phyloP scores from a whole-genome alignment of 1,140 invertebrate genomes.

The Philopotamus ludificatus region DNA sequence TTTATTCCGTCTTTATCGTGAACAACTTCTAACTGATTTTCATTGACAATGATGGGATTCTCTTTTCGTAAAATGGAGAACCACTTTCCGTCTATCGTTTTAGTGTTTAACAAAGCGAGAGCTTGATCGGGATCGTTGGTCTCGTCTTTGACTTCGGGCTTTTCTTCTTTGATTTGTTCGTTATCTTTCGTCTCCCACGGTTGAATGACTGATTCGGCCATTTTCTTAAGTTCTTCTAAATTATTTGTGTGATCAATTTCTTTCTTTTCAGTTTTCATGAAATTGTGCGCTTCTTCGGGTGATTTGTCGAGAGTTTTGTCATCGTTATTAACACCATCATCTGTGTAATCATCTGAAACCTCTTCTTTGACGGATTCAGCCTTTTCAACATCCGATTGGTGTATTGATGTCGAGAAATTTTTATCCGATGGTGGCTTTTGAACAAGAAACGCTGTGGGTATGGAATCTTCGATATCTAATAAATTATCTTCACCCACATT shows the following conservation, averaged over 20 bases:
- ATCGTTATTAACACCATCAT: background rate
- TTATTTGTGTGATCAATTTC: slow-evolving; percentile 53
- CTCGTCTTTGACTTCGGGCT: slow-evolving; percentile 54
- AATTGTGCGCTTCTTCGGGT: background rate
- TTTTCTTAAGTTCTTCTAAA: slow-evolving; percentile 56
- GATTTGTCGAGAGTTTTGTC: background rate
- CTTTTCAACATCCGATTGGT: slow-evolving; percentile 42
- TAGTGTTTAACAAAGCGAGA: slow-evolving; percentile 46
- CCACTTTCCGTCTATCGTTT: slow-evolving; percentile 57
- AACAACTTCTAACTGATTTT: slow-evolving; percentile 16
- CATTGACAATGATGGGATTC: slow-evolving; percentile 45
- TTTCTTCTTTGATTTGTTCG: slow-evolving; percentile 55
- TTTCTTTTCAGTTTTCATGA: slow-evolving; percentile 44
- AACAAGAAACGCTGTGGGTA: slow-evolving; percentile 55
- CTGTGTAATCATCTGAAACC: slow-evolving; percentile 16
- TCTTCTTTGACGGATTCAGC: slow-evolving; percentile 39
- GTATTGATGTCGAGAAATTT: slow-evolving; percentile 3
- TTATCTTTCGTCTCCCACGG: slow-evolving; percentile 55
- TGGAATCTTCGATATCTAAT: slow-evolving; percentile 57
- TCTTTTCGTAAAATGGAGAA: slow-evolving; percentile 57
- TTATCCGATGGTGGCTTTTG: slow-evolving; percentile 49
- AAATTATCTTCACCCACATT: slow-evolving; percentile 52
- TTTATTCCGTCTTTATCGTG: slow-evolving; percentile 17
- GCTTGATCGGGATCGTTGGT: slow-evolving; percentile 50
- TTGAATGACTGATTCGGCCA: slow-evolving; percentile 58